Percentiles rank a stretch among this genome's conserved stretches.
These are phyloP conservation scores for Lineus longissimus DNA, from an alignment of 1,140 invertebrate species.

Conservation along the genomic window DNA sequence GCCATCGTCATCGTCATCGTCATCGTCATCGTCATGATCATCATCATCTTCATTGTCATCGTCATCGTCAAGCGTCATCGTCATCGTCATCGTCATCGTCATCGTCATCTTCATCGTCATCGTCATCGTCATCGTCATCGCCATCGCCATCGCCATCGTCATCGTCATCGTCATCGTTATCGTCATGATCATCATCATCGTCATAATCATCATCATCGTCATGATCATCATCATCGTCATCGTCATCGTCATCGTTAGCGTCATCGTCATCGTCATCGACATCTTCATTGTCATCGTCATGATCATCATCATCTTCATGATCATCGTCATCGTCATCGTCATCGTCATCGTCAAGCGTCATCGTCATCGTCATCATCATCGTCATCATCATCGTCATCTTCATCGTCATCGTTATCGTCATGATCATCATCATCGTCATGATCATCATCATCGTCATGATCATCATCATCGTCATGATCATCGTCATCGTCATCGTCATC, in stretches of 20 bases:
- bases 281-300: background rate
- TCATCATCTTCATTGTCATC: no score
- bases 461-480: no score
- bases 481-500: constrained; percentile 1
- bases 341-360: no score
- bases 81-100: constrained; percentile 1
- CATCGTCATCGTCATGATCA: no score
- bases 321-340: background rate
- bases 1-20: background rate
- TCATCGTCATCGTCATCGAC: background rate
- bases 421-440: no score
- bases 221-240: no score
- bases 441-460: no score
- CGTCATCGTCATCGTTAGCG: background rate
- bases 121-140: constrained; percentile 1
- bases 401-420: no score
- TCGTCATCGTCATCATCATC: constrained; percentile 1
- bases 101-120: background rate
- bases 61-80: no score
- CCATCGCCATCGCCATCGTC: constrained; percentile 1
- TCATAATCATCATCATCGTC: no score
- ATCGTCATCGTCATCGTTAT: constrained; percentile 2
- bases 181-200: no score
- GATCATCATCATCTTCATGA: background rate
- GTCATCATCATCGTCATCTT: constrained; percentile 2